Evolutionary conservation across 2,113 vertebrate species (phyloP).

Genomic region (Tragelaphus imberbis): DNA sequence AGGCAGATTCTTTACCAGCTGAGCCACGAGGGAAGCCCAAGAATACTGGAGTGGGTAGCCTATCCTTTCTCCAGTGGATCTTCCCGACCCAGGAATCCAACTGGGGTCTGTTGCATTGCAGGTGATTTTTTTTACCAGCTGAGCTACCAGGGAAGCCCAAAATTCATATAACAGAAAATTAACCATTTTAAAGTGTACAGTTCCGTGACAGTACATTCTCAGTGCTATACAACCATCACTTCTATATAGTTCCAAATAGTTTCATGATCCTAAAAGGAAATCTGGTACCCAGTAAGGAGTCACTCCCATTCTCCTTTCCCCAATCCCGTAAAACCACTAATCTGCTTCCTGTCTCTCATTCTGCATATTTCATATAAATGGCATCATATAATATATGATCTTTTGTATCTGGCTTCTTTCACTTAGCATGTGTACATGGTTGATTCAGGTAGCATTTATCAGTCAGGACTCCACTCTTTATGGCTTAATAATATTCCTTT

Average conservation of each 20-base stretch:
- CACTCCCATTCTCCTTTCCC: neutral
- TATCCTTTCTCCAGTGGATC: neutral
- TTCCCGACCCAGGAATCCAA: neutral
- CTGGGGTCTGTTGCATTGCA: neutral
- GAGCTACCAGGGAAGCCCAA: too few relatives aligned
- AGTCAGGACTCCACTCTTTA: neutral
- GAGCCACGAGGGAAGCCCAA: neutral
- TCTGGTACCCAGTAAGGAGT: neutral
- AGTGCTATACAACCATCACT: neutral
- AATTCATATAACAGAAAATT: neutral
- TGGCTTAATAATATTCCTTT: neutral
- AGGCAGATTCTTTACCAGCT: neutral
- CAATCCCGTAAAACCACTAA: neutral
- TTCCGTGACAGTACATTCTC: neutral
- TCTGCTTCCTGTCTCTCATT: neutral
- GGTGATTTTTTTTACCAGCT: neutral
- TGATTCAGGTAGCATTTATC: neutral
- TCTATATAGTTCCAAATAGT: neutral
- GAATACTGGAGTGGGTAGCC: neutral
- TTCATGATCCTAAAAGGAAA: neutral
- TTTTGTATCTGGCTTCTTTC: neutral
- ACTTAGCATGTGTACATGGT: neutral
- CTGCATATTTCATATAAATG: neutral
- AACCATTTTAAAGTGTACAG: neutral
- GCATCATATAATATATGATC: rapidly evolving